Evolutionary conservation across 2,888 invertebrate species (phyloP).

Genomic region (Nasonovia ribisnigri): DNA sequence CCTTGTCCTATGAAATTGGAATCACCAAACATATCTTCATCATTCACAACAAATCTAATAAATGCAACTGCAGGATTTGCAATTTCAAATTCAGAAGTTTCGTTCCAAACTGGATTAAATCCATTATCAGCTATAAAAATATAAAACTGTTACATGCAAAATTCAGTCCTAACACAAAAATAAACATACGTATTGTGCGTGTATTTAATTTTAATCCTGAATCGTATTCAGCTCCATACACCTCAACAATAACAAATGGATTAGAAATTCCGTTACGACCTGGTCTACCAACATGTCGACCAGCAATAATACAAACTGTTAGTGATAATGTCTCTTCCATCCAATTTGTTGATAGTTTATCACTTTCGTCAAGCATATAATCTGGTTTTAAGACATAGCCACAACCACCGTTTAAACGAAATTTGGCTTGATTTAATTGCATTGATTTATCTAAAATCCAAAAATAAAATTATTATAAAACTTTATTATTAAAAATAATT

Average conservation of each 20-base stretch:
- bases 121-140: constrained; percentile 85
- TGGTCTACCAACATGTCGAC: constrained; percentile 85
- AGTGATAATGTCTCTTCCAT: constrained; percentile 76
- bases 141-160: not conserved
- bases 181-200: constrained; percentile 82
- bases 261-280: constrained; percentile 87
- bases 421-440: constrained; percentile 95
- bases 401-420: constrained; percentile 91
- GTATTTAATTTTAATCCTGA: constrained; percentile 86
- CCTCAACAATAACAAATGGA: constrained; percentile 93
- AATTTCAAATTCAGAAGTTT: constrained; percentile 84
- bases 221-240: constrained; percentile 90
- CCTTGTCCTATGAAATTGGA: constrained; percentile 97
- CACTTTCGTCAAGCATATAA: constrained; percentile 83
- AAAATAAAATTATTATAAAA: constrained; percentile 57
- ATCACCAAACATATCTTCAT: constrained; percentile 98
- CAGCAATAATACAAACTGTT: constrained; percentile 85
- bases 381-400: constrained; percentile 94
- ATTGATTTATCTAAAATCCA: constrained; percentile 85
- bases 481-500: not conserved
- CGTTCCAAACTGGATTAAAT: constrained; percentile 93
- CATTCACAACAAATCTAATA: constrained; percentile 88
- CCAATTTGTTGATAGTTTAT: constrained; percentile 73
- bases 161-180: not conserved
- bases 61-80: constrained; percentile 86